Conservation (phyloP, 2,113 vertebrate genomes). For the Carassius carassius region DNA sequence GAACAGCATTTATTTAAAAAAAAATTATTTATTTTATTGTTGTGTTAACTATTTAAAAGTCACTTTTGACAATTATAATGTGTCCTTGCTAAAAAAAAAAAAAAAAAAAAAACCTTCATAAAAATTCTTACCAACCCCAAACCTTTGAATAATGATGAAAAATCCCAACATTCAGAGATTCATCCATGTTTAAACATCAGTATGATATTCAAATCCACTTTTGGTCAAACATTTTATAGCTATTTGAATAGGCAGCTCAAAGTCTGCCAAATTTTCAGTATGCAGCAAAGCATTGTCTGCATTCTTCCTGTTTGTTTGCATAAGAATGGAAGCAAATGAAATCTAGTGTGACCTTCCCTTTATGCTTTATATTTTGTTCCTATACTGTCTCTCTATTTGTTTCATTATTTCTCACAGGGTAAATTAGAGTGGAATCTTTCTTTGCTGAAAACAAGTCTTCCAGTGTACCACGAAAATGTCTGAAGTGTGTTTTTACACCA, state of each 20-base stretch:
- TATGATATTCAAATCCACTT: background rate
- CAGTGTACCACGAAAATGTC: constrained; percentile 41
- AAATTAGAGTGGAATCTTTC: background rate
- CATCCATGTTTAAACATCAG: background rate
- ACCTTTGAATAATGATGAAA: background rate
- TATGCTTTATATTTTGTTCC: background rate
- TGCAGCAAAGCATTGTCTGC: no score
- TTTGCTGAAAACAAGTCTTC: constrained; percentile 50
- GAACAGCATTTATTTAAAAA: no score
- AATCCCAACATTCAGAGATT: background rate
- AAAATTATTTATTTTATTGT: no score
- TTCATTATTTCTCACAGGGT: background rate
- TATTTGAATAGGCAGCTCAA: constrained; percentile 16
- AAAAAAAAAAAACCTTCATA: no score
- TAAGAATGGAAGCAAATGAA: background rate
- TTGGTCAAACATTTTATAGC: background rate
- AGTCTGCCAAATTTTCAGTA: background rate
- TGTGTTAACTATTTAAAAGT: no score
- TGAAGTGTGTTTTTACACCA: constrained; percentile 41
- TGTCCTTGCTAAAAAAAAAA: no score
- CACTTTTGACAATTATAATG: no score
- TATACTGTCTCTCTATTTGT: background rate
- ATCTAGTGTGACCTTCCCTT: constrained; percentile 1
- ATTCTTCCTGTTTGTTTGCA: background rate
- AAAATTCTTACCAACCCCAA: background rate